Conservation (phyloP, 1,140 invertebrate genomes). For the Scaptomyza graminum region DNA sequence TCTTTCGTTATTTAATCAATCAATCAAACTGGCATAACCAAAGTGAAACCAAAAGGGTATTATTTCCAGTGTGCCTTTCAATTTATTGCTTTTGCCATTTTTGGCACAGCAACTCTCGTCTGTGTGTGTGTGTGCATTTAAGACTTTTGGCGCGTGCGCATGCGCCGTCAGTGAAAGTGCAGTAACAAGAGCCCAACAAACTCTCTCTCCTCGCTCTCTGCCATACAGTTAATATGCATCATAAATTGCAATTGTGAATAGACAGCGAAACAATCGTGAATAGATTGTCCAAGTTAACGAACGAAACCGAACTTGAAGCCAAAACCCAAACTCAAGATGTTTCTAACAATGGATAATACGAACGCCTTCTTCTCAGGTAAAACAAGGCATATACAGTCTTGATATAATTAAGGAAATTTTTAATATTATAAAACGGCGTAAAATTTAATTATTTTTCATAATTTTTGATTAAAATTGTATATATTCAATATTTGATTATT, state of each 20-base stretch:
- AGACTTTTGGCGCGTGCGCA: slow-evolving; percentile 62
- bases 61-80: slow-evolving; percentile 1
- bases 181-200: background rate
- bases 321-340: slow-evolving; percentile 67
- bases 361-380: slow-evolving; percentile 83
- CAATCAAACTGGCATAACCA: slow-evolving; percentile 41
- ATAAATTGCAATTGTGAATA: slow-evolving; percentile 49
- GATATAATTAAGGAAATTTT: no score
- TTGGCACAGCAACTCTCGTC: slow-evolving; percentile 34
- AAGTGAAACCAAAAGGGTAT: slow-evolving; percentile 41
- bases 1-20: slow-evolving; percentile 47
- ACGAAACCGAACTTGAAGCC: slow-evolving; percentile 4
- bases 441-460: no score
- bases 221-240: slow-evolving; percentile 50
- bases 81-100: slow-evolving; percentile 45
- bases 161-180: slow-evolving; percentile 71
- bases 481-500: background rate
- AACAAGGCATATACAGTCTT: background rate
- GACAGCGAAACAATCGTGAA: slow-evolving; percentile 38
- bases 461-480: no score
- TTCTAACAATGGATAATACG: slow-evolving; percentile 80
- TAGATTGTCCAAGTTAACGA: slow-evolving; percentile 36
- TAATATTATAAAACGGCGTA: no score
- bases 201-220: background rate
- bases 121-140: slow-evolving; percentile 7